These are phyloP conservation scores for Dallia pectoralis DNA, from an alignment of 2,797 vertebrate species.

Conservation along the genomic window DNA sequence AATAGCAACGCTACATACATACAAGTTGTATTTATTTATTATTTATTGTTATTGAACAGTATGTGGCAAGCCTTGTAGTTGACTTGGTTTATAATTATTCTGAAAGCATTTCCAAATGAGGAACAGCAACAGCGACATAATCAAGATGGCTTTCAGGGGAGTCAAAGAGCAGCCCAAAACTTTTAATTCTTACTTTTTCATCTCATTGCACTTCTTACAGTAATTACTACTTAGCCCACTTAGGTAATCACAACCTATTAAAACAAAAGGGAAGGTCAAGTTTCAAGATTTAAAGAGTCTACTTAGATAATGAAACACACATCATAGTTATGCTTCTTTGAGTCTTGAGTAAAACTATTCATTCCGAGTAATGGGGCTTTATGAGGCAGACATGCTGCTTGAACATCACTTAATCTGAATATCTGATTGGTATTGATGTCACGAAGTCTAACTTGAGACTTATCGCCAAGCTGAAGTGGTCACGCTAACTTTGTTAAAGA, in stretches of 20 bases:
- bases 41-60: background rate
- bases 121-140: background rate
- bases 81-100: background rate
- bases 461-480: slow-evolving; percentile 44
- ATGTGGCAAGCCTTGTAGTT: background rate
- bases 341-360: slow-evolving; percentile 32
- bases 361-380: slow-evolving; percentile 60
- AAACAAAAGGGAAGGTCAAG: slow-evolving; percentile 17
- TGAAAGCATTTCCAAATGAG: background rate
- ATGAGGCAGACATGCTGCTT: slow-evolving; percentile 53
- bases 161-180: background rate
- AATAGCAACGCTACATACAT: too few species aligned
- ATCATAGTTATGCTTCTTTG: slow-evolving; percentile 39
- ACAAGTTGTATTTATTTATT: too few species aligned
- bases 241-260: slow-evolving; percentile 44
- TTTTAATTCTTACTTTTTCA: background rate
- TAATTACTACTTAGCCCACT: background rate
- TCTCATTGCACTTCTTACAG: background rate
- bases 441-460: slow-evolving; percentile 47
- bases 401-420: slow-evolving; percentile 62
- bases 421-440: slow-evolving; percentile 65
- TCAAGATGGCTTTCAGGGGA: background rate
- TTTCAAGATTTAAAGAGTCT: slow-evolving; percentile 23
- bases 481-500: slow-evolving; percentile 54
- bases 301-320: slow-evolving; percentile 66